Evolutionary conservation across 2,113 vertebrate genomes (phyloP), one percentile per base, ranked within the genome.

Genomic region (Mormyrus lacerda): DNA sequence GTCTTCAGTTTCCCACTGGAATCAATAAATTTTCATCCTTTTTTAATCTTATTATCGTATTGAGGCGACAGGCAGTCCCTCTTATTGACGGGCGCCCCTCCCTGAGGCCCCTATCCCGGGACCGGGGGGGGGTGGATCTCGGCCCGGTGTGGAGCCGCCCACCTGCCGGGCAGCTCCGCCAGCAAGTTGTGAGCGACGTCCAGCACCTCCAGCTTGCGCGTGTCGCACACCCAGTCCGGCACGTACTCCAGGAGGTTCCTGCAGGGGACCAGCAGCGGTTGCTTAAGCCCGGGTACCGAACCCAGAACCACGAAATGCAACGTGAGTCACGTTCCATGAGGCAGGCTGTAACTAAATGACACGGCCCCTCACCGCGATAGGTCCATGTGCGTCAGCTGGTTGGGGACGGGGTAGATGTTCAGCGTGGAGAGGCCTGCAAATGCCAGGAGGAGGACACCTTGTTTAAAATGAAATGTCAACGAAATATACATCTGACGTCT

Each of bases 161-260:
- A 99, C 98, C 98, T 98, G 11, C 94, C 87, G 17, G 98, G 97
- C 90, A 99, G 92, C 88, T 98, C 98, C 89, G 95, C 93, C 91
- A 99, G 95, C 69, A 97, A 94, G 93, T 99, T 99, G 93, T 96
- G 94, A 73, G 97, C 96, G 91, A 98, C 69, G 69, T 99, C 97
- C 94, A 99, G 91, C 95, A 97, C 93, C 95, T 99, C 98, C 88
- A 99, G 94, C 93, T 98, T 98, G 92, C 97, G 97, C 94, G 97
- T 96, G 94, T 98, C 98, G 94, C 97, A 98, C 90, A 97, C 96
- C 97, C 98, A 99, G 91, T 98, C 97, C 24, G 97, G 98, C 85
- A 99, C 91, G 91, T 96, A 96, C 89, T 97, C 97, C 91, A 99
- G 94, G 35, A 97, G 95, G 92, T 99, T 99, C 96, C 98, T 99